A percentile compares a stretch with the other conserved stretches of the same genome.
Evolutionary conservation across 2,113 vertebrate genomes (phyloP).

Genomic region (Micronycteris hirsuta): DNA sequence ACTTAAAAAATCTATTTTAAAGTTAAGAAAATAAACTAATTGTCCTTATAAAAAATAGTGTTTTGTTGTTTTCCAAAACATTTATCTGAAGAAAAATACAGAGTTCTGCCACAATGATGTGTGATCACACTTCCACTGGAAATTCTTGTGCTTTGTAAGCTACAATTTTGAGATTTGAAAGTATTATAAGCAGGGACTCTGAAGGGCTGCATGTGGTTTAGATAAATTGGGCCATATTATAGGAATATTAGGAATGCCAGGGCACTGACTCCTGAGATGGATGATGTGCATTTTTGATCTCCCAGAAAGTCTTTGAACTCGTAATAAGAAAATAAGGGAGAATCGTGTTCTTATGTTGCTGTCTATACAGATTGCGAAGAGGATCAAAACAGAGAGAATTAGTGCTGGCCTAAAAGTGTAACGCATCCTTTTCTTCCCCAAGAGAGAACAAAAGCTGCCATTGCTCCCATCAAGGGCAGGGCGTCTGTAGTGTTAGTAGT

Average conservation of each 20-base stretch:
- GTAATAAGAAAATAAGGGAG: conserved; percentile 13
- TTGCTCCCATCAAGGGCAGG: neutral
- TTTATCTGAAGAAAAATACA: neutral
- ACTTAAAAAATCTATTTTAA: neutral
- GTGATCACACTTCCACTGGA: neutral
- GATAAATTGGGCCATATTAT: neutral
- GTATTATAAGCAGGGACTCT: neutral
- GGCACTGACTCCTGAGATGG: neutral
- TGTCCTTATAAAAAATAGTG: neutral
- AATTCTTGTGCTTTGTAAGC: neutral
- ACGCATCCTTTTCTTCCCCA: neutral
- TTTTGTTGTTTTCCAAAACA: neutral
- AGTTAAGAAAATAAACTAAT: neutral
- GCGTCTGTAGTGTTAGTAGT: no score
- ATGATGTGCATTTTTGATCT: neutral
- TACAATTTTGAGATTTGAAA: neutral
- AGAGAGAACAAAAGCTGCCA: neutral
- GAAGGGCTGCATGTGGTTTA: neutral
- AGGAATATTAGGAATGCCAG: neutral
- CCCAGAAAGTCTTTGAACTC: neutral
- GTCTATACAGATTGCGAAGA: neutral
- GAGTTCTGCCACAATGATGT: neutral
- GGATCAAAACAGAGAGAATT: neutral
- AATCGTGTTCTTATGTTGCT: neutral
- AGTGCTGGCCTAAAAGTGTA: neutral